Conservation (phyloP, 2,797 vertebrate genomes). For the Rousettus madagascariensis region DNA sequence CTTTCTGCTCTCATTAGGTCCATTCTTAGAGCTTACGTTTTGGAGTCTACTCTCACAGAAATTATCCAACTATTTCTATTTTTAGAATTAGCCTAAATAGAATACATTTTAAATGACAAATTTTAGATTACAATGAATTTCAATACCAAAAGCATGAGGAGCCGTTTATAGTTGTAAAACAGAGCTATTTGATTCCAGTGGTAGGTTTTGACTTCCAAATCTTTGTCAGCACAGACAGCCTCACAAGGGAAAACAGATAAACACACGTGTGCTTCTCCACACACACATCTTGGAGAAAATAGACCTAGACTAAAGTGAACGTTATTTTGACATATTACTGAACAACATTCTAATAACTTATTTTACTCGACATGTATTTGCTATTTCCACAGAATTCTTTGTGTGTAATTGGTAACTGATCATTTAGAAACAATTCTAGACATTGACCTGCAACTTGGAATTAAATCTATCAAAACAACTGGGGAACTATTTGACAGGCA, state of each 20-base stretch:
- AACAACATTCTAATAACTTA: constrained; percentile 32
- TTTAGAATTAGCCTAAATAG: constrained; percentile 47
- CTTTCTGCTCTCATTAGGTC: neutral
- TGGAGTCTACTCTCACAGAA: neutral
- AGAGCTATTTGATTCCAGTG: constrained; percentile 17
- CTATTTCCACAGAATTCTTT: neutral
- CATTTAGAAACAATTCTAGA: constrained; percentile 73
- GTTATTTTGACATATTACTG: constrained; percentile 26
- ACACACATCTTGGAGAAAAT: neutral
- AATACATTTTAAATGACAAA: constrained; percentile 39
- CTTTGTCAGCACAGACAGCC: neutral
- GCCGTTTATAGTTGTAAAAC: neutral
- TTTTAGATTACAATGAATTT: constrained; percentile 24
- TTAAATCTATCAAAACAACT: constrained; percentile 67
- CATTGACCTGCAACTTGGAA: constrained; percentile 36
- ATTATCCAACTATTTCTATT: constrained; percentile 49
- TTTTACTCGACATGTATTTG: neutral
- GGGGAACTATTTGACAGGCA: neutral
- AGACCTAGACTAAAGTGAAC: neutral
- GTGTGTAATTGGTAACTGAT: constrained; percentile 35
- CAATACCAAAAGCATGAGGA: constrained; percentile 6
- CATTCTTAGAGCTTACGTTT: constrained; percentile 15
- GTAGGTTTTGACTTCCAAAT: constrained; percentile 44
- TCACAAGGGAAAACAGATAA: constrained; percentile 34
- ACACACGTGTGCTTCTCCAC: neutral